Base-by-base conservation (phyloP, 2,888 invertebrate genomes). In the Nomada lathburiana region DNA sequence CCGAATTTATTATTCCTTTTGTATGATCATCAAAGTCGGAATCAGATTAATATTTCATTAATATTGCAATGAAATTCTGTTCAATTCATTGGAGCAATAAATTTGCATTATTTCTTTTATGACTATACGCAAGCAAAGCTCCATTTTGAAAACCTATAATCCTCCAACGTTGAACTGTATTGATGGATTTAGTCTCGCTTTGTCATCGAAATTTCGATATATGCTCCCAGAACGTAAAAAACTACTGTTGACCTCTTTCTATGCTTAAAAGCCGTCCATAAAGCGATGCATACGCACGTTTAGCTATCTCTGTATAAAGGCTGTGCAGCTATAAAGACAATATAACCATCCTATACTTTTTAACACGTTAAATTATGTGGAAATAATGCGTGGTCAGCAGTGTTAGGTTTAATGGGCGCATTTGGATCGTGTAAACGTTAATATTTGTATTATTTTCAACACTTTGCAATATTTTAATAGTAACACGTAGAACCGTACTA, bases 61-160 rank as follows among this genome's bases (percentile, higher is more conserved):
- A 47, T 23, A 64, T 64, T 64, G 44, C 47, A 26, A 64, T 64
- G 26, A 64, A 3, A 20, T 36, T 36, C 36, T 7, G 36, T 55
- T 55, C 53, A 9, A 9, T 55, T 55, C 53, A 9, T 23, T 55
- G 20, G 2, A 16, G 20, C 0, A 20, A 36, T 36, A 36, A 7
- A 36, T 63, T 47, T 63, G 23, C 44, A 36, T 36, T 62, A 62
- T 62, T 62, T 42, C 44, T 47, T 20, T 18, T 3, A 23, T 10
- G 44, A 63, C 44, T 63, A 36, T 36, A 36, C 7, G 36, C 7
- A 47, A 63, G 44, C 23, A 47, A 20, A 63, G 7, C 52, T 2
- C 23, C 4, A 42, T 16, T 23, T 63, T 23, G 63, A 47, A 63
- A 63, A 63, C 20, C 63, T 63, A 47, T 44, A 63, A 63, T 63